A percentile compares a stretch with the other conserved stretches of the same genome.
Conservation (phyloP, 1,140 invertebrate species). For the Trichonephila inaurata region DNA sequence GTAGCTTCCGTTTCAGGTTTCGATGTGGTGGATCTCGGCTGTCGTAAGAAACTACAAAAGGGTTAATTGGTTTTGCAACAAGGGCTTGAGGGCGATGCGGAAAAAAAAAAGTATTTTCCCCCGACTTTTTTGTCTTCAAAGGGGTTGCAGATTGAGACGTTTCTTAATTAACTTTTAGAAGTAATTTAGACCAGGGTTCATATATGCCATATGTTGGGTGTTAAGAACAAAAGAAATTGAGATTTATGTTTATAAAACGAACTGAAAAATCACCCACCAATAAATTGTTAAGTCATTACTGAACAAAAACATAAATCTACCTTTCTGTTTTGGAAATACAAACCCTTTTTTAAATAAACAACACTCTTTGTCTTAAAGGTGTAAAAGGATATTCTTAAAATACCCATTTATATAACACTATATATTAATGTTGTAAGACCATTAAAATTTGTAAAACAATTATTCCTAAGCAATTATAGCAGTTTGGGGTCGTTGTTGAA, state of each 20-base stretch:
- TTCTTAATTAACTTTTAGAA: conserved; percentile 63
- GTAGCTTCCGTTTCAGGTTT: conserved; percentile 53
- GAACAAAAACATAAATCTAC: too few relatives aligned
- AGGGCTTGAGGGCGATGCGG: not conserved
- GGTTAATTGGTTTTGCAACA: conserved; percentile 73
- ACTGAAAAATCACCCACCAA: not conserved
- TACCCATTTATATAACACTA: too few relatives aligned
- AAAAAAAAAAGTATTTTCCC: not conserved
- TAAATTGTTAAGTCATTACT: not conserved
- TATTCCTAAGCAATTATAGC: too few relatives aligned
- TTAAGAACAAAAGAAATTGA: not conserved
- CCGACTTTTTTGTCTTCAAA: not conserved
- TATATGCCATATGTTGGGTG: conserved; percentile 54
- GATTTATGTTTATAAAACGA: conserved; percentile 10
- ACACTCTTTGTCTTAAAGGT: too few relatives aligned
- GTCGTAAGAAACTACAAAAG: conserved; percentile 23
- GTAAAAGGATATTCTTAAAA: too few relatives aligned
- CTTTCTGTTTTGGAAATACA: too few relatives aligned
- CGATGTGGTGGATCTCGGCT: not conserved
- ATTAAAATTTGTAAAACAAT: too few relatives aligned
- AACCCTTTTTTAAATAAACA: too few relatives aligned
- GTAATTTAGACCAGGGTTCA: not conserved
- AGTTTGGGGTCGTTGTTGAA: too few relatives aligned
- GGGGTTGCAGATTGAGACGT: not conserved
- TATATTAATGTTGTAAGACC: too few relatives aligned